Base-by-base conservation (phyloP, 2,113 vertebrate genomes). In the Aix galericulata region DNA sequence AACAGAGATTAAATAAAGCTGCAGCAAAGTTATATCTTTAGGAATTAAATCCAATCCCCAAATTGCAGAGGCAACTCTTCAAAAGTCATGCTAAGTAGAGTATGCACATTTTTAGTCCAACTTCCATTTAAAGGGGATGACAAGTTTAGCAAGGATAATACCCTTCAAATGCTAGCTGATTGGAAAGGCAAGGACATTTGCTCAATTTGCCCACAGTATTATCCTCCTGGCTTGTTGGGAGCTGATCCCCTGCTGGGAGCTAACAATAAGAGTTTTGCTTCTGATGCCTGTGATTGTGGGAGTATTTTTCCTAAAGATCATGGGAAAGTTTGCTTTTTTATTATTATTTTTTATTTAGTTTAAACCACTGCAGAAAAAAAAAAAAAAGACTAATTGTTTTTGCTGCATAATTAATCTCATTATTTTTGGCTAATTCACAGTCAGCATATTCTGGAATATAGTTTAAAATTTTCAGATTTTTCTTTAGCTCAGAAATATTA, bases 71-170 rank as follows among this genome's bases (percentile, higher is more conserved):
- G 58, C 76, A 88, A 68, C 81, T 93, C 90, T 91, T 84, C 88
- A 78, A 72, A 91, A 94, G 91, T 79, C 78, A 60, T 5, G 13
- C 25, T 89, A 88, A 90, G 88, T 6, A 74, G 64, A 88, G 71
- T 48, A 80, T 42, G 73, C 40, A 34, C 88, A 86, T 68, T 96
- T 89, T 86, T 66, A 55, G 78, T 55, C 81, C 92, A 92, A 91
- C 75, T 91, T 93, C 58, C 78, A 76, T 79, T 92, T 93, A 78
- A 95, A 92, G 83, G 78, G 94, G 91, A 86, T 92, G 94, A 88
- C 86, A 95, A 95, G 86, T 94, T 92, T 90, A 95, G 86, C 73
- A 86, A 90, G 82, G 86, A 83, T 96, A 93, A 97, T 88, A 89
- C 86, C 53, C 91, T 93, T 93, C 82, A 79, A 95, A 93, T 71